A percentile compares a stretch with the other conserved stretches of the same genome.
Conservation (phyloP, 2,797 vertebrate genomes). For the Amblyraja radiata region DNA sequence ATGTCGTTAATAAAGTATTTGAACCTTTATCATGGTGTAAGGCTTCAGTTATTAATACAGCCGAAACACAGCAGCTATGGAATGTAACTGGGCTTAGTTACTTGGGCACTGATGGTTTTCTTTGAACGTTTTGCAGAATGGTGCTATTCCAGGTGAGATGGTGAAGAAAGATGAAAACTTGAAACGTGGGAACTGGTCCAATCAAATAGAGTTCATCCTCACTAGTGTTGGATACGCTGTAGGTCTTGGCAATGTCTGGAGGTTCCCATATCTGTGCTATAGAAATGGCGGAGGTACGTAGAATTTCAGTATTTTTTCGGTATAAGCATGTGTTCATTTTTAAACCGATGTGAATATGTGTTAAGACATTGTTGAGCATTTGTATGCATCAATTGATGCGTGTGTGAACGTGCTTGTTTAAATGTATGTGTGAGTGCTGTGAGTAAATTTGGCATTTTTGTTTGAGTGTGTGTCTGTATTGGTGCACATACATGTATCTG, state of each 20-base stretch:
- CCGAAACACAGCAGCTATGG: too few species aligned
- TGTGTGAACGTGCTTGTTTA: too few species aligned
- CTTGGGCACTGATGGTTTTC: not conserved
- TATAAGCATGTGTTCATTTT: constrained; percentile 27
- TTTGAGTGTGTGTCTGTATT: not conserved
- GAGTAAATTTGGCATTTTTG: too few species aligned
- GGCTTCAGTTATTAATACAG: too few species aligned
- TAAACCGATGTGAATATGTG: constrained; percentile 31
- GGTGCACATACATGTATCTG: not conserved
- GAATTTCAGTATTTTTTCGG: not conserved
- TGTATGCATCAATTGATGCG: not conserved
- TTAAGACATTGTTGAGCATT: not conserved
- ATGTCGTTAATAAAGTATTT: too few species aligned
- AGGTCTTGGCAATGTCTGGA: constrained; percentile 96
- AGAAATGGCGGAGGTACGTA: constrained; percentile 91
- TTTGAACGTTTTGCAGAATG: constrained; percentile 70
- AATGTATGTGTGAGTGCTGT: too few species aligned
- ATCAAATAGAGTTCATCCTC: constrained; percentile 97
- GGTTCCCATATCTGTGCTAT: constrained; percentile 98
- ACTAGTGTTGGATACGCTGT: constrained; percentile 97
- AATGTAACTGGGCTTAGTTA: not conserved
- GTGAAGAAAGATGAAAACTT: constrained; percentile 84
- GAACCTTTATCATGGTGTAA: too few species aligned
- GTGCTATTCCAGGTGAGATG: constrained; percentile 85
- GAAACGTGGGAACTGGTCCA: constrained; percentile 93